A percentile compares a stretch with the other conserved stretches of the same genome.
Evolutionary conservation across 92 coral and sea anemone species (phyloP).

Genomic region (Chrysogorgia sp.): DNA sequence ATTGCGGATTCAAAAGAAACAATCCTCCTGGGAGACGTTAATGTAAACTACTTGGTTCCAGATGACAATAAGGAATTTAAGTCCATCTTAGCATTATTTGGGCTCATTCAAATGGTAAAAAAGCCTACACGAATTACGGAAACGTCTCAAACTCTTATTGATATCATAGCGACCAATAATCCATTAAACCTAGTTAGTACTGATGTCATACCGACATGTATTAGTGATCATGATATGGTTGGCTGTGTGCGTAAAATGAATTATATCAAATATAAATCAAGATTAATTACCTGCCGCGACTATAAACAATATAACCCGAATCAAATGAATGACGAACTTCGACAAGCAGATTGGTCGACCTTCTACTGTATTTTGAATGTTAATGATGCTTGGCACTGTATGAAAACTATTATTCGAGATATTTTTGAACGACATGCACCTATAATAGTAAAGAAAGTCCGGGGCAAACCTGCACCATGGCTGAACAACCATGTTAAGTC

Average conservation of each 20-base stretch:
- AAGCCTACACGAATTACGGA: conserved; percentile 8
- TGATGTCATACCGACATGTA: background rate
- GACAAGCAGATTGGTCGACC: background rate
- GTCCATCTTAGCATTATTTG: no score
- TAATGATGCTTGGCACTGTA: no score
- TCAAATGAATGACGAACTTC: background rate
- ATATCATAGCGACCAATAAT: no score
- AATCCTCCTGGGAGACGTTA: conserved; percentile 11
- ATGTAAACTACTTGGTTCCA: conserved; percentile 7
- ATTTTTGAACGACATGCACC: no score
- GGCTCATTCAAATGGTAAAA: conserved; percentile 10
- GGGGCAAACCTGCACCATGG: no score
- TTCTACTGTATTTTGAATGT: no score
- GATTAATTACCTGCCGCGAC: no score
- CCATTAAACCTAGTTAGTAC: background rate
- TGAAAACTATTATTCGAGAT: no score
- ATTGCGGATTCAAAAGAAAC: conserved; percentile 1
- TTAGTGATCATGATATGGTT: conserved; percentile 11
- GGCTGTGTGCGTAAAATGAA: no score
- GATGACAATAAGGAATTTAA: no score
- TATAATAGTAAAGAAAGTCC: no score
- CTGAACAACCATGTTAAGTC: no score
- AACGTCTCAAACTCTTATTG: background rate
- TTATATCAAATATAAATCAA: background rate
- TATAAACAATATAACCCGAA: background rate